Percentiles rank a stretch among this genome's conserved stretches.
phyloP scores from a whole-genome alignment of 2,888 invertebrate genomes.

The Bombylius major region DNA sequence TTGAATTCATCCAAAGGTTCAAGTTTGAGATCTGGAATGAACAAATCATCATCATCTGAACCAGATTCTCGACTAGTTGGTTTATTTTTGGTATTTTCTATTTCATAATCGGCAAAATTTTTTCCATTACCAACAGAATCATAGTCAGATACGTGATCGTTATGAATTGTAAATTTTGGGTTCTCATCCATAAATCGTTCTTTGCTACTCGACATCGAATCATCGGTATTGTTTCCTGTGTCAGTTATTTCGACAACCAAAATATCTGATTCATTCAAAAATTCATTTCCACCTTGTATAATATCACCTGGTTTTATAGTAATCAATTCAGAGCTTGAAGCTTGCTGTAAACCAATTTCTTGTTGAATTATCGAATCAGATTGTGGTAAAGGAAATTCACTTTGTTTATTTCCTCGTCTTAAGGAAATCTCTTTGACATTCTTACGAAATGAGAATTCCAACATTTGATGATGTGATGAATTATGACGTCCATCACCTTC shows the following conservation, averaged over 20 bases:
- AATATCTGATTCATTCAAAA: slow-evolving; percentile 24
- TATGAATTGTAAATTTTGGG: slow-evolving; percentile 13
- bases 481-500: slow-evolving; percentile 21
- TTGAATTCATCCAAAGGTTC: slow-evolving; percentile 9
- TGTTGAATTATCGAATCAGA: background rate
- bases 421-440: background rate
- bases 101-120: slow-evolving; percentile 6
- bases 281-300: background rate
- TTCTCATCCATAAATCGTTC: slow-evolving; percentile 12
- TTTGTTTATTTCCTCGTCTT: background rate
- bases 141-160: slow-evolving; percentile 7
- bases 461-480: slow-evolving; percentile 20
- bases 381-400: background rate
- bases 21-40: slow-evolving; percentile 23
- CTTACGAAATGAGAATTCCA: slow-evolving; percentile 29
- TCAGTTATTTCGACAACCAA: slow-evolving; percentile 32
- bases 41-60: slow-evolving; percentile 25
- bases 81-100: slow-evolving; percentile 1
- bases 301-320: background rate
- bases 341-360: background rate
- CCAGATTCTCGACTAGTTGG: background rate
- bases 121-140: slow-evolving; percentile 2
- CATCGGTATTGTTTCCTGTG: slow-evolving; percentile 24
- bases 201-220: slow-evolving; percentile 18
- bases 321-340: background rate